A percentile compares a stretch with the other conserved stretches of the same genome.
These are phyloP conservation scores for Dasypolia templi DNA, from an alignment of 2,888 invertebrate genomes.

Conservation along the genomic window DNA sequence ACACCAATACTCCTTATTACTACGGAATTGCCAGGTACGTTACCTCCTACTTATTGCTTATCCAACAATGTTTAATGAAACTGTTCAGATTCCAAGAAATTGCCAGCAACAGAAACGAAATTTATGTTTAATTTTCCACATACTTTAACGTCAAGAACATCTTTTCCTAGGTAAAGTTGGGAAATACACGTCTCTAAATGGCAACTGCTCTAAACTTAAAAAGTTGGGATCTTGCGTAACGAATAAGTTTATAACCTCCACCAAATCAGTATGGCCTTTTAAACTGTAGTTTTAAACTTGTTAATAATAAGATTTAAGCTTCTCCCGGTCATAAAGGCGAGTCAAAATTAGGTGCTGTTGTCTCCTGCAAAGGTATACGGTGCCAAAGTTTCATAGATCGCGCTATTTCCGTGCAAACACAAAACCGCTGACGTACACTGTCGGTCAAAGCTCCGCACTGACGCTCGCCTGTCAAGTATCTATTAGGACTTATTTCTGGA, in stretches of 20 bases:
- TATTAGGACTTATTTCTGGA: constrained; percentile 69
- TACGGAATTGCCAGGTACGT: constrained; percentile 51
- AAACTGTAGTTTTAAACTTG: constrained; percentile 12
- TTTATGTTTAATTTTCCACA: constrained; percentile 51
- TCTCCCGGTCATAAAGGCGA: constrained; percentile 67
- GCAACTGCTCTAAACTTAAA: constrained; percentile 28
- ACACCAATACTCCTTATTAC: constrained; percentile 30
- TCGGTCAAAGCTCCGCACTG: constrained; percentile 79
- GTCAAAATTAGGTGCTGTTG: constrained; percentile 72
- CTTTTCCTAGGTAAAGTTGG: constrained; percentile 46
- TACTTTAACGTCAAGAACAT: constrained; percentile 45
- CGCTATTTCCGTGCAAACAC: constrained; percentile 80
- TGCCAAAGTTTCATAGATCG: constrained; percentile 83
- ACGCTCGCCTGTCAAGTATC: constrained; percentile 68
- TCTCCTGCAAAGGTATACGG: constrained; percentile 82
- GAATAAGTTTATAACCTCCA: constrained; percentile 18
- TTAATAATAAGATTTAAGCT: constrained; percentile 64
- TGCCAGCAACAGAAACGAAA: constrained; percentile 3
- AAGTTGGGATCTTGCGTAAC: constrained; percentile 28
- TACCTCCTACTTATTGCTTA: not conserved
- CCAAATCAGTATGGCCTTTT: constrained; percentile 13
- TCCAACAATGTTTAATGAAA: constrained; percentile 2
- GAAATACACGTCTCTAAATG: constrained; percentile 43
- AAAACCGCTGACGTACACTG: constrained; percentile 66
- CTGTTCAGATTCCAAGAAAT: constrained; percentile 30